Percentiles rank a stretch among this genome's conserved stretches.
These are phyloP conservation scores for Orthonyx spaldingii DNA, from an alignment of 2,113 vertebrate genomes.

Conservation along the genomic window DNA sequence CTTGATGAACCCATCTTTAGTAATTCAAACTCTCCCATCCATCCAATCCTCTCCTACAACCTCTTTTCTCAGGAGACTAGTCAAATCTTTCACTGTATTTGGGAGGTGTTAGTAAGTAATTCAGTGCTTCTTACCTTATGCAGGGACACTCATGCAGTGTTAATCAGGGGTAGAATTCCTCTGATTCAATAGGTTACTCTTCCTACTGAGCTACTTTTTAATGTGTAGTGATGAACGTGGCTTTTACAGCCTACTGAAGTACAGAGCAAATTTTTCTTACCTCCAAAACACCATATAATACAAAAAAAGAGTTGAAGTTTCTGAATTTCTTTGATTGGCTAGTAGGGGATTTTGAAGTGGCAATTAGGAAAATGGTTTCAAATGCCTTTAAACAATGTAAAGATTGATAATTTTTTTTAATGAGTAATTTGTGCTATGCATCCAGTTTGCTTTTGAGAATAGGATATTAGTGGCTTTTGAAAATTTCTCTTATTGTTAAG, in stretches of 20 bases:
- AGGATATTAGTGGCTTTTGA: neutral
- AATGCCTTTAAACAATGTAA: neutral
- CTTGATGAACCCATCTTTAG: neutral
- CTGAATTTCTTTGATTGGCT: neutral
- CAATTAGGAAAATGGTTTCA: neutral
- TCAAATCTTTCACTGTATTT: neutral
- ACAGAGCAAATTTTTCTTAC: neutral
- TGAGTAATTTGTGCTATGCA: neutral
- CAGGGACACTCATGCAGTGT: neutral
- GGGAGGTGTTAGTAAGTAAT: neutral
- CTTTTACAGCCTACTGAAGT: neutral
- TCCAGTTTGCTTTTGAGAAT: neutral
- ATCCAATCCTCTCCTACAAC: neutral
- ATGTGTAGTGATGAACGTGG: neutral
- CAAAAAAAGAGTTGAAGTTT: neutral
- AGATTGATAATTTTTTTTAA: neutral
- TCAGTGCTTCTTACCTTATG: neutral
- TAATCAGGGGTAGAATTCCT: neutral
- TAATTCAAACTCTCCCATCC: neutral
- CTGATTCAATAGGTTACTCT: neutral
- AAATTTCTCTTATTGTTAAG: neutral
- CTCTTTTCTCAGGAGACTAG: neutral
- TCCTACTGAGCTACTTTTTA: neutral
- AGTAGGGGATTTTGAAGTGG: neutral
- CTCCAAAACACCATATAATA: neutral